These are phyloP conservation scores for Euschistus heros DNA, from an alignment of 1,140 invertebrate genomes.

Conservation along the genomic window DNA sequence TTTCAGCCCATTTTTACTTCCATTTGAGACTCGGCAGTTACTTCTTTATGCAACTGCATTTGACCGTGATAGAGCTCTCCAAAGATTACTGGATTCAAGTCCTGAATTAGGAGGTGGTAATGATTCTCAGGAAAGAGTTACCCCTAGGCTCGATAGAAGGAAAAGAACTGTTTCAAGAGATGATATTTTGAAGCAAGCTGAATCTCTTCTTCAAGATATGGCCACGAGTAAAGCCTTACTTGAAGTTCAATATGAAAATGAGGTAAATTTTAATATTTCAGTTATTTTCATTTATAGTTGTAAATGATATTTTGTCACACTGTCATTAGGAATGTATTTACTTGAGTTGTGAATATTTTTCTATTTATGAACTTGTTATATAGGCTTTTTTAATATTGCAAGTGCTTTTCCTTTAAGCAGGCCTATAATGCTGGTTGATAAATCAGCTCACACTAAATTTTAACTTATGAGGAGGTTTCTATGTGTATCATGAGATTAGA, in stretches of 20 bases:
- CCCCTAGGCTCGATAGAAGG: constrained; percentile 81
- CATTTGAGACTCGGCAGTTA: constrained; percentile 91
- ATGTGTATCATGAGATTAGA: too few relatives aligned
- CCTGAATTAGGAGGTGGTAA: constrained; percentile 57
- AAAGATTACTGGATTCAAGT: constrained; percentile 79
- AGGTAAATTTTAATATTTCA: constrained; percentile 42
- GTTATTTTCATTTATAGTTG: not conserved
- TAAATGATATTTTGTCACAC: not conserved
- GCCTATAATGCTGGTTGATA: too few relatives aligned
- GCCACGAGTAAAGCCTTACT: constrained; percentile 83
- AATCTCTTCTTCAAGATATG: constrained; percentile 88
- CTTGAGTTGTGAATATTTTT: too few relatives aligned
- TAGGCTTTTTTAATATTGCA: too few relatives aligned
- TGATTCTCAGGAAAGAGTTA: constrained; percentile 75
- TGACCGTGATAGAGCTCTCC: constrained; percentile 87
- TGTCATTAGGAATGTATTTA: too few relatives aligned
- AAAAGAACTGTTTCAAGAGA: constrained; percentile 86
- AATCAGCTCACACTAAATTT: too few relatives aligned
- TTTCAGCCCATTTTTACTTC: constrained; percentile 81
- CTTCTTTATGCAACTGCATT: constrained; percentile 94
- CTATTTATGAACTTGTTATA: too few relatives aligned
- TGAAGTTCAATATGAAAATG: constrained; percentile 96
- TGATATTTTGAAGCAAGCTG: constrained; percentile 89
- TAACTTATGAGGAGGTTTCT: too few relatives aligned
- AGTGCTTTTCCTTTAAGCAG: too few relatives aligned